Base-by-base conservation (phyloP, 2,797 vertebrate genomes). In the Fringilla coelebs region DNA sequence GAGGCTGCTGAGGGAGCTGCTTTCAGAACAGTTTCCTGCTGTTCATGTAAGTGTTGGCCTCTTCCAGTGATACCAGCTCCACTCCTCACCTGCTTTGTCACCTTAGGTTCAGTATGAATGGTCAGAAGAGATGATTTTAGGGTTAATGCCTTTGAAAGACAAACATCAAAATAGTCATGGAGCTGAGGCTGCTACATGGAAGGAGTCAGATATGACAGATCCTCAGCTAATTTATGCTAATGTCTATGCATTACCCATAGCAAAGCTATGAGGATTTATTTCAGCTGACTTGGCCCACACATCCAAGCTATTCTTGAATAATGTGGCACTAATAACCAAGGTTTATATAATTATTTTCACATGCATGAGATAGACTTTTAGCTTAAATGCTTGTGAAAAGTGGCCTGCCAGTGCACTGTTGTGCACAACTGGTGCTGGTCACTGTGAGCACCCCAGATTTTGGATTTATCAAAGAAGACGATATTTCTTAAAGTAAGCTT, bases 81-180 rank as follows among this genome's bases (percentile, higher is more conserved):
- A 6, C 22, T 28, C 5, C 54, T 52, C 61, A 26, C 54, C 20
- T 21, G 14, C 34, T 36, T 0, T 0, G 0, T 22, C 63, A 51
- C 43, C 70, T 58, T 57, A 16, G 29, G 31, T 45, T 68, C 76
- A 40, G 5, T 14, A 8, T 36, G 34, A 46, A 40, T 29, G 16
- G 51, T 32, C 20, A 45, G 71, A 81, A 66, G 3, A 58, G 54
- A 32, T 78, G 58, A 65, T 43, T 88, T 65, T 7, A 19, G 62
- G 18, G 31, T 70, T 63, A 54, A 77, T 57, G 10, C 17, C 7
- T 34, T 70, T 36, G 40, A 24, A 55, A 71, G 43, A 46, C 28
- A 49, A 74, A 36, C 24, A 45, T 31, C 38, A 81, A 57, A 75
- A 92, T 7, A 92, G 14, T 65, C 1, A 1, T 49, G 46, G 45